phyloP scores from a whole-genome alignment of 2,113 vertebrate species.

The Xerus inauris region DNA sequence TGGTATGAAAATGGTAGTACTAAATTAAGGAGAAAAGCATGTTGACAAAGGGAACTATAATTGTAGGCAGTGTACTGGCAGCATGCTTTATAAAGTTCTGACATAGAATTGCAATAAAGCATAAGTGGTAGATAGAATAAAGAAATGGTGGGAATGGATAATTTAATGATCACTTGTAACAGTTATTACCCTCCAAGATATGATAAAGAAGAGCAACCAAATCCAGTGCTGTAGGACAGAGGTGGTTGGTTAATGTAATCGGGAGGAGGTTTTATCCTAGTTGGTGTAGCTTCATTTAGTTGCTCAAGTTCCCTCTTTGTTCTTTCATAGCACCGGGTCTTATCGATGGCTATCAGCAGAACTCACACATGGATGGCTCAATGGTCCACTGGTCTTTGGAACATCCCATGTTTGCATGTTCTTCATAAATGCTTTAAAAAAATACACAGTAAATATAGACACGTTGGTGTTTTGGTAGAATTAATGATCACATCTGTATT shows the following conservation, averaged over 20 bases:
- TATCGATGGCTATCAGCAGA: background rate
- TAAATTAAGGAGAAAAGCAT: background rate
- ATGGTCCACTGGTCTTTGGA: background rate
- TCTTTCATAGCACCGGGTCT: background rate
- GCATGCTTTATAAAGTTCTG: background rate
- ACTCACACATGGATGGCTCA: background rate
- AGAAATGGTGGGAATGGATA: background rate
- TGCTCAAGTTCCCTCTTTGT: background rate
- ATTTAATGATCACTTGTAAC: background rate
- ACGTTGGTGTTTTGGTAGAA: constrained; percentile 13
- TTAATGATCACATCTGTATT: background rate
- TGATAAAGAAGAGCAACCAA: constrained; percentile 30
- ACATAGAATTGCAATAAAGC: background rate
- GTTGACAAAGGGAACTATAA: background rate
- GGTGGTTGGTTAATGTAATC: constrained; percentile 12
- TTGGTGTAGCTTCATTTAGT: background rate
- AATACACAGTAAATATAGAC: background rate
- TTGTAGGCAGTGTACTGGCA: background rate
- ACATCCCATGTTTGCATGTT: constrained; percentile 17
- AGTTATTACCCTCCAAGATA: constrained; percentile 8
- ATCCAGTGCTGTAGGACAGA: background rate
- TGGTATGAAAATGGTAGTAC: background rate
- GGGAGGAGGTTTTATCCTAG: constrained; percentile 38
- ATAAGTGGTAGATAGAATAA: background rate
- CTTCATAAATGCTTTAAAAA: background rate